Evolutionary conservation across 2,797 vertebrate genomes (phyloP).

Genomic region (Todus mexicanus): DNA sequence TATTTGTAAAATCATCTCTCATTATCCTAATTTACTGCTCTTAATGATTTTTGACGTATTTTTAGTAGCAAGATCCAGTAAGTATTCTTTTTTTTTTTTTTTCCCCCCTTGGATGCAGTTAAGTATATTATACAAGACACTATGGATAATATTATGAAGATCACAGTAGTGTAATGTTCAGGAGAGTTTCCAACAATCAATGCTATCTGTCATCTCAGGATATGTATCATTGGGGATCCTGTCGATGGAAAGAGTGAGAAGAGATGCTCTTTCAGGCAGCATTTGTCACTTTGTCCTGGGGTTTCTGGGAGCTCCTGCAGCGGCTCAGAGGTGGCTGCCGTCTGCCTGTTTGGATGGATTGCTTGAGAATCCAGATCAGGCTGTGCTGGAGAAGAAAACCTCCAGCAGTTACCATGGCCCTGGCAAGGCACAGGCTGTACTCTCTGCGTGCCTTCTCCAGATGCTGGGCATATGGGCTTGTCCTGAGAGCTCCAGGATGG

Average conservation of each 20-base stretch:
- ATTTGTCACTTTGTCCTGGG: background rate
- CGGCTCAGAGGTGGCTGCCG: background rate
- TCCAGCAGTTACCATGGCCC: background rate
- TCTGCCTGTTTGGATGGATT: background rate
- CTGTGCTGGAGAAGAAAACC: background rate
- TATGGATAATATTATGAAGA: constrained; percentile 19
- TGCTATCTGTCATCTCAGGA: constrained; percentile 17
- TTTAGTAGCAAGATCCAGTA: constrained; percentile 62
- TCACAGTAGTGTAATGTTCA: background rate
- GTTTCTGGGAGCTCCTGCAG: background rate
- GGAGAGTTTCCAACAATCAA: background rate
- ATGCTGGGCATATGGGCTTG: constrained; percentile 42
- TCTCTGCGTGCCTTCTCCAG: constrained; percentile 12
- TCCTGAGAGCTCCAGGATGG: constrained; percentile 14
- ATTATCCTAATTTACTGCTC: constrained; percentile 66
- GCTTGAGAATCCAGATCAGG: background rate
- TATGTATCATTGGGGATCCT: background rate
- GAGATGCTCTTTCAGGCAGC: background rate
- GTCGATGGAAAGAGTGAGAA: background rate
- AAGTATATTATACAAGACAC: constrained; percentile 36
- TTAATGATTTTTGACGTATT: constrained; percentile 71
- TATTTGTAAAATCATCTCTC: constrained; percentile 68
- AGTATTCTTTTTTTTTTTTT: constrained; percentile 60
- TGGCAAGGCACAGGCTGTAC: background rate
- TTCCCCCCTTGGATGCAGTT: constrained; percentile 55